Evolutionary conservation across 1,140 invertebrate genomes (phyloP).

Genomic region (Cyrtorhinus lividipennis): DNA sequence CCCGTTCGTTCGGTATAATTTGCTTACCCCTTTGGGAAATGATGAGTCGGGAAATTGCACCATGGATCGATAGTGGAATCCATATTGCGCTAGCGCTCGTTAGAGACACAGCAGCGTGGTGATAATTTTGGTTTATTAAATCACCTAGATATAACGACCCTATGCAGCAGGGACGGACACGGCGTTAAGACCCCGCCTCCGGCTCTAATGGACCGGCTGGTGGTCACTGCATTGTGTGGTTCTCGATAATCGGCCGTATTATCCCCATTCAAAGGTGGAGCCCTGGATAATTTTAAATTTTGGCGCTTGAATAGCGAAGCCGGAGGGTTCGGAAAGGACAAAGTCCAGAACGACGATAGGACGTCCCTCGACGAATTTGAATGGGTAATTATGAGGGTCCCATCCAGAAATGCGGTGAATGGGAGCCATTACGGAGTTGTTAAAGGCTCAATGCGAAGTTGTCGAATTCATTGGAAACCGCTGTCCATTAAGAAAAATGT

Average conservation of each 20-base stretch:
- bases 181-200: no score
- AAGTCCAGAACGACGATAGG: neutral
- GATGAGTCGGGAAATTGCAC: no score
- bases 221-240: neutral
- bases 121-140: neutral
- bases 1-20: no score
- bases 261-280: neutral
- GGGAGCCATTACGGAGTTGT: neutral
- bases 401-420: neutral
- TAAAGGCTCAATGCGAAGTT: neutral
- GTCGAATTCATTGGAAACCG: slow-evolving; percentile 7
- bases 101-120: neutral
- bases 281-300: slow-evolving; percentile 1
- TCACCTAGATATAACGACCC: neutral
- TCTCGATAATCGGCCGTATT: neutral
- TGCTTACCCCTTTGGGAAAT: no score
- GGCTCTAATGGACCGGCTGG: neutral
- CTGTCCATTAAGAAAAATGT: slow-evolving; percentile 4
- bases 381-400: slow-evolving; percentile 2
- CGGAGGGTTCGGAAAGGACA: neutral
- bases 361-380: neutral
- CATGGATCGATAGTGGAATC: no score
- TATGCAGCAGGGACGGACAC: neutral
- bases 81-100: no score
- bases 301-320: neutral